phyloP scores from a whole-genome alignment of 2,797 vertebrate genomes.

The Lepilemur ruficaudatus region DNA sequence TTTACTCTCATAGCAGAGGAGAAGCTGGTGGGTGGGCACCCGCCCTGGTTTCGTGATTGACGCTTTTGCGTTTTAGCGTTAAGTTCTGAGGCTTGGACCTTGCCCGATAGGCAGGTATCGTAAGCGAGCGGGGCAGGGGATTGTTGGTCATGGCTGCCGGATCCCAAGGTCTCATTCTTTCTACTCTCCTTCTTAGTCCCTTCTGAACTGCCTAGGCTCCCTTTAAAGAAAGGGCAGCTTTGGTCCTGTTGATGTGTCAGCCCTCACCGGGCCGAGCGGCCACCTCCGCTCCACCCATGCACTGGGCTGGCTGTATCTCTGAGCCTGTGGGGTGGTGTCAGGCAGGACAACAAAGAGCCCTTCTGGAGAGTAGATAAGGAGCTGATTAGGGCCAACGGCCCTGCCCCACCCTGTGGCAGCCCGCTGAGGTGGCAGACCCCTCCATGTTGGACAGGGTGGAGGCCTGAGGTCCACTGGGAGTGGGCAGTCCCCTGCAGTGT shows the following conservation, averaged over 20 bases:
- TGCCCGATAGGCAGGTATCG: too few relatives aligned
- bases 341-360: slow-evolving; percentile 40
- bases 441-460: neutral
- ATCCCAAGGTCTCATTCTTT: neutral
- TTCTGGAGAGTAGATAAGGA: slow-evolving; percentile 52
- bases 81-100: neutral
- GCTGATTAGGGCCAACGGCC: slow-evolving; percentile 50
- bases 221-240: neutral
- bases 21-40: neutral
- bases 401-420: neutral
- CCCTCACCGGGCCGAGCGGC: neutral
- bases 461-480: neutral
- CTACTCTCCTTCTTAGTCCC: neutral
- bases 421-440: neutral
- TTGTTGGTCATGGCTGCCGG: neutral
- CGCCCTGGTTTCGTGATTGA: neutral
- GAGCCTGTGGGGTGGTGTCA: neutral
- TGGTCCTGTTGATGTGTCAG: neutral
- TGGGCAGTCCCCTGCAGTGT: neutral
- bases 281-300: neutral
- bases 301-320: neutral
- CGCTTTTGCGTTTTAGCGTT: neutral
- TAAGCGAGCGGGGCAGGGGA: neutral
- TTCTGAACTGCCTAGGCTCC: neutral
- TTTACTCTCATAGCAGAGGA: neutral